Evolutionary conservation across 2,113 vertebrate genomes (phyloP), one percentile per base, ranked within the genome.

Genomic region (Phalacrocorax pelagicus): DNA sequence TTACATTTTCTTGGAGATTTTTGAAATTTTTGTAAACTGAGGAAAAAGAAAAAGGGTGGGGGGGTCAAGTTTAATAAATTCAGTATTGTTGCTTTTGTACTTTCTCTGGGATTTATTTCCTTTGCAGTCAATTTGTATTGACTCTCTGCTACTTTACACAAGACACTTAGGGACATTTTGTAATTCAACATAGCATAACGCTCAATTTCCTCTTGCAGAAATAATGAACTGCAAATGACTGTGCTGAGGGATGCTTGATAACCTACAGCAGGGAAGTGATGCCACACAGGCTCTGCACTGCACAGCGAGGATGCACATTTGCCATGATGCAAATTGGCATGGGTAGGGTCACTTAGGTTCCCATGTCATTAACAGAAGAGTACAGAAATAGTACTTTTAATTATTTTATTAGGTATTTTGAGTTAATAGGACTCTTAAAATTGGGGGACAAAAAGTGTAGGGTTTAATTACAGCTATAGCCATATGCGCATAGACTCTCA

Each of bases 121-220:
- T 94, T 94, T 54, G 34, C 47, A 90, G 59, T 77, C 27, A 38
- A 55, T 92, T 96, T 75, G 59, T 96, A 80, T 82, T 96, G 3
- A 0, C 22, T 80, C 23, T 72, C 63, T 80, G 21, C 65, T 94
- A 30, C 34, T 94, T 90, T 55, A 67, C 15, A 52, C 18, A 38
- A 80, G 66, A 42, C 0, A 4, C 58, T 94, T 59, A 77, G 29
- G 80, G 77, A 63, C 27, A 44, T 82, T 90, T 65, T 93, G 69
- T 81, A 84, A 80, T 80, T 89, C 69, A 79, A 4, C 38, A 52
- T 3, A 63, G 29, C 65, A 27, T 51, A 83, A 85, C 8, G 15
- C 42, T 74, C 24, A 6, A 12, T 71, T 84, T 94, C 51, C 46
- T 88, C 26, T 81, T 1, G 2, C 32, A 73, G 69, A 69, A 40